Evolutionary conservation across 2,797 vertebrate genomes (phyloP).

Genomic region (Danio jaintianensis): DNA sequence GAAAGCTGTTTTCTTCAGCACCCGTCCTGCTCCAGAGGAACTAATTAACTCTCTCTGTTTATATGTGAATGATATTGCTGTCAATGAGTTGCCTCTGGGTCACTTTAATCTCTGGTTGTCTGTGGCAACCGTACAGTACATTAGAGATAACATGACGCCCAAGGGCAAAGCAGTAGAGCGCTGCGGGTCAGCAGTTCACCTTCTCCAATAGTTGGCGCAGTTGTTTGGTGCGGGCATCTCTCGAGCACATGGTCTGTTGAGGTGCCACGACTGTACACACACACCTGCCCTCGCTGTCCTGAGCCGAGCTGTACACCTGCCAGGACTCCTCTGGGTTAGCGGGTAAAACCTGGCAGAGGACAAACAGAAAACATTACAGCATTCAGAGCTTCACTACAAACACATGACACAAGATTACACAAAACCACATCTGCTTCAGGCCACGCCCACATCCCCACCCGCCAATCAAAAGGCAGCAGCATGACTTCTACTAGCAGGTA

Average conservation of each 20-base stretch:
- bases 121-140: not conserved
- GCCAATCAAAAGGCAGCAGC: conserved; percentile 16
- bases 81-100: conserved; percentile 32
- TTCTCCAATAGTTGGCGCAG: conserved; percentile 98
- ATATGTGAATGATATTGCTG: conserved; percentile 47
- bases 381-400: conserved; percentile 22
- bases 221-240: conserved; percentile 96
- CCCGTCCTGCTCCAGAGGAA: conserved; percentile 70
- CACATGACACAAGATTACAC: conserved; percentile 49
- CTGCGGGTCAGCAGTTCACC: conserved; percentile 73
- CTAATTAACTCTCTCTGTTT: conserved; percentile 71
- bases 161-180: not conserved
- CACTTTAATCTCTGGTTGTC: conserved; percentile 30
- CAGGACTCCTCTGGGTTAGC: conserved; percentile 97
- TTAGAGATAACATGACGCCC: not conserved
- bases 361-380: not conserved
- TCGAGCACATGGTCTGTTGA: conserved; percentile 97
- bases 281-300: conserved; percentile 97
- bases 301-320: conserved; percentile 99
- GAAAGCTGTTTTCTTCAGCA: conserved; percentile 42
- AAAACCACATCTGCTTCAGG: conserved; percentile 61
- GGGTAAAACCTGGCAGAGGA: conserved; percentile 86
- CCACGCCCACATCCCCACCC: conserved; percentile 57
- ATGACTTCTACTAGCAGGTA: not conserved
- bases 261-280: conserved; percentile 99